A percentile compares a stretch with the other conserved stretches of the same genome.
These are phyloP conservation scores for Tricholaema leucomelas DNA, from an alignment of 2,113 vertebrate species.

Conservation along the genomic window DNA sequence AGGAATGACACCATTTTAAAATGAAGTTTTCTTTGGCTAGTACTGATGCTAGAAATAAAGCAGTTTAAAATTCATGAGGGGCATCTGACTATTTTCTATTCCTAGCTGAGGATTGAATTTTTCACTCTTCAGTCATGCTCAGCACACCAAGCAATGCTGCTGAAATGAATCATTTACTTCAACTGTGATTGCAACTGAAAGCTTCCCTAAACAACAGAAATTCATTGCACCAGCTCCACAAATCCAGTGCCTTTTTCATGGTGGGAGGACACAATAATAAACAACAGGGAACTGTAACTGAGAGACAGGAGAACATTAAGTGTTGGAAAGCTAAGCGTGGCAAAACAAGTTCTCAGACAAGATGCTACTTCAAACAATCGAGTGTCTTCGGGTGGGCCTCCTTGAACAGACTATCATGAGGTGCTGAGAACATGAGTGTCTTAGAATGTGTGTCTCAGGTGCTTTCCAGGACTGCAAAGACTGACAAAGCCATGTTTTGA, in stretches of 20 bases:
- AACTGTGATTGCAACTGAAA: background rate
- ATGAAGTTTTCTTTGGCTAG: background rate
- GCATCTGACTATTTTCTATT: constrained; percentile 19
- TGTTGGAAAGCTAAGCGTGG: background rate
- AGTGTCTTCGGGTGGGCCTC: background rate
- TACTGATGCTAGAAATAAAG: constrained; percentile 30
- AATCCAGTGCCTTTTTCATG: background rate
- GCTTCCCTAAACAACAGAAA: background rate
- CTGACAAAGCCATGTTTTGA: background rate
- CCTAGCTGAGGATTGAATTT: constrained; percentile 4
- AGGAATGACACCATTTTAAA: constrained; percentile 14
- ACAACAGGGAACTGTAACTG: background rate
- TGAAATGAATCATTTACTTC: constrained; percentile 9
- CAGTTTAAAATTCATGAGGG: constrained; percentile 40
- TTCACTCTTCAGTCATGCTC: background rate
- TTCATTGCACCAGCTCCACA: background rate
- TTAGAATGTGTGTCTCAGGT: background rate
- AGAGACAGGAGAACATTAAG: background rate
- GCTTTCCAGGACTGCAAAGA: background rate
- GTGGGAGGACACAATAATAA: background rate
- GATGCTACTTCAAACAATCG: background rate
- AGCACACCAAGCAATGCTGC: background rate
- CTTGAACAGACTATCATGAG: rapidly evolving
- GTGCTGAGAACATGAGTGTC: background rate
- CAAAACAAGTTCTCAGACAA: background rate